Base-by-base conservation (phyloP, 2,797 vertebrate species). In the Thripadectes ignobilis region DNA sequence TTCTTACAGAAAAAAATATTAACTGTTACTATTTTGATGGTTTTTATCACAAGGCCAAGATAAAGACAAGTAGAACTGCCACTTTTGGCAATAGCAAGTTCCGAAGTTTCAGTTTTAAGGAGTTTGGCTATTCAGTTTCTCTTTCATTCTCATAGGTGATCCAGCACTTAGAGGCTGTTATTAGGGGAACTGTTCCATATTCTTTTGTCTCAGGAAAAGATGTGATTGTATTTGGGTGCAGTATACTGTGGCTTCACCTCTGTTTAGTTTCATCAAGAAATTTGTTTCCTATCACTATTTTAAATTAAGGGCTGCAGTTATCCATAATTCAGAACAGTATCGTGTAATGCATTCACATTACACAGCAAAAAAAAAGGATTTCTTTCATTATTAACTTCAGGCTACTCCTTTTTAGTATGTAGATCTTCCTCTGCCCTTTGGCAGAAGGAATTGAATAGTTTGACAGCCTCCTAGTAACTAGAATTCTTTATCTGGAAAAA, bases 271-370 rank as follows among this genome's bases (percentile, higher is more conserved):
- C 14, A 45, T 88, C 22, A 55, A 85, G 20, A 52, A 84, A 52
- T 49, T 21, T 57, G 4, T 68, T 94, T 87, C 16, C 46, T 89
- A 10, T 34, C 30, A 49, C 11, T 58, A 3, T 78, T 74, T 73
- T 46, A 85, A 91, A 27, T 78, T 38, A 61, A 78, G 10, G 6
- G 65, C 38, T 89, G 38, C 7, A 18, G 23, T 61, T 87, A 7
- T 12, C 0, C 15, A 67, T 74, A 46, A 24, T 89, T 92, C 54
- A 65, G 34, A 88, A 41, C 22, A 61, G 5, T 43, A 24, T 39
- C 7, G 5, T 24, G 19, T 68, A 20, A 59, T 0, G 0, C 72
- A 48, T 36, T 26, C 27, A 21, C 21, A 32, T 39, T 76, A 67
- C 41, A 75, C 5, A 18, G 12, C 54, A 72, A 81, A 46, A 6